Base-by-base conservation (phyloP, 2,113 vertebrate genomes). In the Pampusana beccarii region DNA sequence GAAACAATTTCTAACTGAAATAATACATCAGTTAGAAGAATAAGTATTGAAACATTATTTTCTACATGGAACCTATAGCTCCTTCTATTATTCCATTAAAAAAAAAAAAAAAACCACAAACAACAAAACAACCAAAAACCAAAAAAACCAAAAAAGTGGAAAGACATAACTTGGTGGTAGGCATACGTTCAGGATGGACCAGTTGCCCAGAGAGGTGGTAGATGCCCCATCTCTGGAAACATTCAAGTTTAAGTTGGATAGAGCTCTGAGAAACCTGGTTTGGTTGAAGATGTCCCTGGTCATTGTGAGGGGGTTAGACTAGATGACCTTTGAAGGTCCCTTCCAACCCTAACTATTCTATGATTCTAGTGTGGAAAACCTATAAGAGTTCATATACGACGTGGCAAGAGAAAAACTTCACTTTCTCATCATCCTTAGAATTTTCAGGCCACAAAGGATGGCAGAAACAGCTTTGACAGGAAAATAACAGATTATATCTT, bases 401-500 rank as follows among this genome's bases (percentile, higher is more conserved):
- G 78, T 62, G 21, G n/a, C 40, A 64, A 93, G 16, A 81, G 20
- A 84, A 91, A 29, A 90, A 93, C 48, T 65, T 58, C 65, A 38
- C 31, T 96, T 97, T 92, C 67, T 73, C 34, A 83, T 13, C 16
- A 77, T 71, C 48, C 50, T 86, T 80, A 56, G 60, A 80, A 93
- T 93, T 90, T 46, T 33, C 72, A 94, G 58, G 73, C 33, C 54
- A 92, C 42, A 89, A 67, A 90, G 40, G 56, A 97, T 60, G 92
- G 66, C 70, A 97, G 91, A 97, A 95, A 95, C 25, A 81, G 9
- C 15, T 97, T 92, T 73, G 36, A 92, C 40, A 96, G 50, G 13
- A 93, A 97, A 81, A 66, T 46, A 96, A 94, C 4, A 86, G 92
- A 95, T 93, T 96, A 79, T 93, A 73, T 88, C 57, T 94, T 95